Percentiles rank a stretch among this genome's conserved stretches.
These are phyloP conservation scores for Coelinius sp. DNA, from an alignment of 2,888 invertebrate species.

Conservation along the genomic window DNA sequence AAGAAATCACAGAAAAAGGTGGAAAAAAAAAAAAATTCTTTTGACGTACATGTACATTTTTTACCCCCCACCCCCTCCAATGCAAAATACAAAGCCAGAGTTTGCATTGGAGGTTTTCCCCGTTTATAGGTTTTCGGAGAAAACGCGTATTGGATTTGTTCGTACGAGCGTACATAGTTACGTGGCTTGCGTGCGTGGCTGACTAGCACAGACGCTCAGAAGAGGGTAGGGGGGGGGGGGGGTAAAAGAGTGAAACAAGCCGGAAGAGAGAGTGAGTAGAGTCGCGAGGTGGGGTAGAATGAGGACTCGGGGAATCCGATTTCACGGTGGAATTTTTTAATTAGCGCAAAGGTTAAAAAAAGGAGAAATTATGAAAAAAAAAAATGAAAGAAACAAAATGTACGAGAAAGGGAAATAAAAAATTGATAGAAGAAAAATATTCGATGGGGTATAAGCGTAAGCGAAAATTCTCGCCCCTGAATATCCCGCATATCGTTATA, in stretches of 20 bases:
- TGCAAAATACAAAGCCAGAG: conserved; percentile 17
- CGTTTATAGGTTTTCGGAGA: conserved; percentile 19
- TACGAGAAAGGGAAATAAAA: conserved; percentile 8
- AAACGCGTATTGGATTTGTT: conserved; percentile 39
- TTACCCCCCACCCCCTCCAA: neutral
- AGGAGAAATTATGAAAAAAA: conserved; percentile 41
- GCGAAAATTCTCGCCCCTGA: conserved; percentile 6
- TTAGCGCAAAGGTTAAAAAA: conserved; percentile 60
- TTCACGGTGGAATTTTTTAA: conserved; percentile 66
- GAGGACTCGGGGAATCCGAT: conserved; percentile 55
- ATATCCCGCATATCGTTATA: conserved; percentile 10
- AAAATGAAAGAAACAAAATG: conserved; percentile 5
- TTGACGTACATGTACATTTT: conserved; percentile 7
- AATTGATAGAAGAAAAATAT: conserved; percentile 34
- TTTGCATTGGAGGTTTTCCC: conserved; percentile 1
- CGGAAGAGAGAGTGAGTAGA: neutral
- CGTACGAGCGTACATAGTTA: conserved; percentile 37
- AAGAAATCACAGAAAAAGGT: neutral
- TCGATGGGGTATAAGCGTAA: neutral
- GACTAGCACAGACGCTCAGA: conserved; percentile 11
- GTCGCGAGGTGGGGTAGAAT: neutral
- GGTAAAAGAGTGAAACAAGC: conserved; percentile 6
- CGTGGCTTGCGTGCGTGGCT: conserved; percentile 23
- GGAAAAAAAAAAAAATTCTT: neutral
- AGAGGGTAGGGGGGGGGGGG: neutral